phyloP scores from a whole-genome alignment of 2,113 vertebrate species.

The Ailuropoda melanoleuca region DNA sequence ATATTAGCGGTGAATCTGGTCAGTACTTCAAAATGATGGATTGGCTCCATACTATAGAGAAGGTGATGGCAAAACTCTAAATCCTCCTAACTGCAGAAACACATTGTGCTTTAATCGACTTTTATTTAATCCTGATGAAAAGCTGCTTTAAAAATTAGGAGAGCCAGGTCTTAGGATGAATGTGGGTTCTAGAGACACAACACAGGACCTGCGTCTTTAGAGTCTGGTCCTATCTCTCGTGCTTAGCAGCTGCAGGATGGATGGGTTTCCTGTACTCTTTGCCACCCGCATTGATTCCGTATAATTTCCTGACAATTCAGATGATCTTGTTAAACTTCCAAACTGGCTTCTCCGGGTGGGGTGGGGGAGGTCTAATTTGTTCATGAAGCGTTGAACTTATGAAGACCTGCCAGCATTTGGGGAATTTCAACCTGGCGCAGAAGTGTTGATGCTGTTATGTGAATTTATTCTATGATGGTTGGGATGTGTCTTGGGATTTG shows the following conservation, averaged over 20 bases:
- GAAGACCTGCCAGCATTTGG: not conserved
- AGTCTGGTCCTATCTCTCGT: not conserved
- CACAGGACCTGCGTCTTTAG: rapidly evolving
- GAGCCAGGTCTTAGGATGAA: not conserved
- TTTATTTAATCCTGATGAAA: not conserved
- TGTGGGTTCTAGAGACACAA: not conserved
- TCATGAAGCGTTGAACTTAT: not conserved
- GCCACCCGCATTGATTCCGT: not conserved
- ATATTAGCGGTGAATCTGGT: not conserved
- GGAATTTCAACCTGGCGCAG: rapidly evolving
- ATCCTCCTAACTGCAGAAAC: not conserved
- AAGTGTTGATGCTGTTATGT: not conserved
- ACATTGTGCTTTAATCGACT: not conserved
- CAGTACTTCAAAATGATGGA: not conserved
- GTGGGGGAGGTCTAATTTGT: not conserved
- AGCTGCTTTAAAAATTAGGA: not conserved
- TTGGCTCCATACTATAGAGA: not conserved
- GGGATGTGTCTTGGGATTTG: conserved; percentile 23
- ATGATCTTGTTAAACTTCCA: not conserved
- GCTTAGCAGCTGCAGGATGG: not conserved
- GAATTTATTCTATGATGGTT: not conserved
- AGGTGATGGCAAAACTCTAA: not conserved
- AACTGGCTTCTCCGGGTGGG: not conserved
- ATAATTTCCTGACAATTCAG: not conserved
- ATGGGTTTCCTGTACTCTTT: not conserved